These are phyloP conservation scores for Petrocephalus sullivani DNA, from an alignment of 2,797 vertebrate species.

Conservation along the genomic window DNA sequence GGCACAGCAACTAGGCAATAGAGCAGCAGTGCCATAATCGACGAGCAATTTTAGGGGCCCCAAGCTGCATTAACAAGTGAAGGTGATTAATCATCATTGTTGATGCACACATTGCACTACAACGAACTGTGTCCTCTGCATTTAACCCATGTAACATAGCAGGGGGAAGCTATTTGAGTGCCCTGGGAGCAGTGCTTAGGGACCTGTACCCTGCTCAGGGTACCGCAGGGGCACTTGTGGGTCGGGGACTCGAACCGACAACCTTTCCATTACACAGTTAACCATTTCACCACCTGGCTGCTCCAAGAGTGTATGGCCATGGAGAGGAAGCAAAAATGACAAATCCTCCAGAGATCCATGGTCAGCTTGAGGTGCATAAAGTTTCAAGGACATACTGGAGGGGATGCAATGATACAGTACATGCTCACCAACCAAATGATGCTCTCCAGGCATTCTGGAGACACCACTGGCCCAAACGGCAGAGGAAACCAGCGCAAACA, in stretches of 20 bases:
- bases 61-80: background rate
- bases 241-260: too few relatives aligned
- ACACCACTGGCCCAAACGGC: background rate
- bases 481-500: background rate
- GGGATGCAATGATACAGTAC: background rate
- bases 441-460: background rate
- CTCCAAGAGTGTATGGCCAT: background rate
- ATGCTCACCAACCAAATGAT: background rate
- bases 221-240: too few relatives aligned
- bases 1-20: background rate
- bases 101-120: too few relatives aligned
- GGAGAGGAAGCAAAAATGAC: background rate
- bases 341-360: background rate
- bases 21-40: background rate
- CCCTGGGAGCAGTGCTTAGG: too few relatives aligned
- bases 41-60: background rate
- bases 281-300: too few relatives aligned
- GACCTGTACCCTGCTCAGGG: too few relatives aligned
- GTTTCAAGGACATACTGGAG: background rate
- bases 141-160: too few relatives aligned
- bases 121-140: too few relatives aligned
- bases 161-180: too few relatives aligned
- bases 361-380: background rate
- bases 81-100: too few relatives aligned
- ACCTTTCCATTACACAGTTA: too few relatives aligned